A percentile compares a stretch with the other conserved stretches of the same genome.
Evolutionary conservation across 2,797 vertebrate species (phyloP).

Genomic region (Platalea minor): DNA sequence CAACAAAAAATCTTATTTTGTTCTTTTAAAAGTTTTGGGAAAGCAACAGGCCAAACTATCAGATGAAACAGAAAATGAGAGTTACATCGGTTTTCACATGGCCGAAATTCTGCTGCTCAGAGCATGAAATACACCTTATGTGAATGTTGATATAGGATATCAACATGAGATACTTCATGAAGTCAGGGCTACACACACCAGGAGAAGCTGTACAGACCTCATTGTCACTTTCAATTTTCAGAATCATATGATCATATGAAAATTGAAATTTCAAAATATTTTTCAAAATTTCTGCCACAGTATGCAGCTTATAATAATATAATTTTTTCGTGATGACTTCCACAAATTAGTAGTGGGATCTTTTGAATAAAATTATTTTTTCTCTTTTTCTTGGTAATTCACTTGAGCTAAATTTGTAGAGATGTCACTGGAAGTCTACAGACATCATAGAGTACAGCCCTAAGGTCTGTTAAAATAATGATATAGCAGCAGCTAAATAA

Average conservation of each 20-base stretch:
- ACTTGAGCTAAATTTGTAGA: neutral
- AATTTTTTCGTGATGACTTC: neutral
- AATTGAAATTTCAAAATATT: neutral
- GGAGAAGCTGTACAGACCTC: neutral
- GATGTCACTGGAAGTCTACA: neutral
- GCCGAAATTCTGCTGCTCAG: neutral
- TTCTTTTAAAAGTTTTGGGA: neutral
- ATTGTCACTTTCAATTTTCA: neutral
- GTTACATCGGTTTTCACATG: neutral
- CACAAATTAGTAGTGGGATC: neutral
- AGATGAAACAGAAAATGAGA: neutral
- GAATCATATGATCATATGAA: rapidly evolving
- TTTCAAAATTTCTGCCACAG: neutral
- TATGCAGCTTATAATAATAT: neutral
- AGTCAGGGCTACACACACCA: neutral
- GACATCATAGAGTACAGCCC: neutral
- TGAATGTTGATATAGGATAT: neutral
- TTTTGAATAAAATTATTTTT: neutral
- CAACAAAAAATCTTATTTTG: neutral
- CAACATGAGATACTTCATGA: neutral
- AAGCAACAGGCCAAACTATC: neutral
- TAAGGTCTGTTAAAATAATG: neutral
- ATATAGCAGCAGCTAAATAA: neutral
- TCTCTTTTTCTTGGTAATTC: neutral
- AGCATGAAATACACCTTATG: neutral